Conservation (phyloP, 2,797 vertebrate species). For the Denticeps clupeoides region DNA sequence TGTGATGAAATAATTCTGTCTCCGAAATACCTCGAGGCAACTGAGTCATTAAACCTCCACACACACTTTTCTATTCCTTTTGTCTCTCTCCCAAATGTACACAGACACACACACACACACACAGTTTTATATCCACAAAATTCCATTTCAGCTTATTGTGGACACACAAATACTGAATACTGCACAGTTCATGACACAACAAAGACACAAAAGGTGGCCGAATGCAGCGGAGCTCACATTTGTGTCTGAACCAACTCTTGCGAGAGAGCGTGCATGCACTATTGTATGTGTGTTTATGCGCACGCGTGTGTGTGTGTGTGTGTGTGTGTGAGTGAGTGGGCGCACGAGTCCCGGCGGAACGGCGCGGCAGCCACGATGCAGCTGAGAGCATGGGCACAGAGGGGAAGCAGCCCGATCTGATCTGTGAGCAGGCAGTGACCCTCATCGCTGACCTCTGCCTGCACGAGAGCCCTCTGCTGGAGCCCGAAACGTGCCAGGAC, state of each 20-base stretch:
- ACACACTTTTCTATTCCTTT: too few relatives aligned
- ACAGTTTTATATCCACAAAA: not conserved
- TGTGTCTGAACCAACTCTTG: conserved; percentile 8
- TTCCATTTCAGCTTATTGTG: conserved; percentile 8
- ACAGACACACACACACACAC: conserved; percentile 12
- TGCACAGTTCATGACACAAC: not conserved
- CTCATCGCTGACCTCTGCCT: conserved; percentile 69
- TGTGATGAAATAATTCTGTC: conserved; percentile 48
- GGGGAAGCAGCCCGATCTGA: conserved; percentile 64
- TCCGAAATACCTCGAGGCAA: conserved; percentile 43
- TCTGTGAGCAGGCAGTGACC: conserved; percentile 69
- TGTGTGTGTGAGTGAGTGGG: conserved; percentile 9
- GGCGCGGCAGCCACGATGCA: conserved; percentile 53
- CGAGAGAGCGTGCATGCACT: conserved; percentile 25
- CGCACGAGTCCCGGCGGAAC: too few relatives aligned
- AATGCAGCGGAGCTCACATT: conserved; percentile 9
- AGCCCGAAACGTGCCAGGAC: conserved; percentile 61
- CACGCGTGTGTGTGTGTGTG: too few relatives aligned
- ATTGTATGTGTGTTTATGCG: too few relatives aligned
- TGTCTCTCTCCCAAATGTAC: too few relatives aligned
- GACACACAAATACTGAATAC: conserved; percentile 10
- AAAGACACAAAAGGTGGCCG: not conserved
- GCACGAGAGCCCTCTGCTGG: conserved; percentile 58
- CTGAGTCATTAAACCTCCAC: conserved; percentile 46
- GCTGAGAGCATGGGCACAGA: conserved; percentile 66